phyloP scores from a whole-genome alignment of 2,888 invertebrate species.

The Xylophagus ater region DNA sequence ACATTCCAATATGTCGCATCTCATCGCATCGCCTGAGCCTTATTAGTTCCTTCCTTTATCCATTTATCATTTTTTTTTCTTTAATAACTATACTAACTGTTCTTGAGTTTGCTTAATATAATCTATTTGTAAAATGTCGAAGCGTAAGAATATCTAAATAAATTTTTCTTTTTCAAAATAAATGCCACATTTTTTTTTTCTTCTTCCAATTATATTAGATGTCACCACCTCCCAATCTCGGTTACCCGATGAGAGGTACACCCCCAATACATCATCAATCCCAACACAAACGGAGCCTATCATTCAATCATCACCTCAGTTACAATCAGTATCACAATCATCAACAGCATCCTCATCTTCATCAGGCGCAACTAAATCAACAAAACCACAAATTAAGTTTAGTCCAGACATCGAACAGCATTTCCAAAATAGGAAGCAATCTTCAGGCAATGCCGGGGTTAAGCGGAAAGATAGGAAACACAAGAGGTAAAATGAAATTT shows the following conservation, averaged over 20 bases:
- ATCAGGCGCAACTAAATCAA: slow-evolving; percentile 51
- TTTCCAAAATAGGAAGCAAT: slow-evolving; percentile 43
- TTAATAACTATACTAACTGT: no score
- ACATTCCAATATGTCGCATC: slow-evolving; percentile 12
- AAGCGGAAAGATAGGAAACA: slow-evolving; percentile 45
- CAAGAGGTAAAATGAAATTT: slow-evolving; percentile 41
- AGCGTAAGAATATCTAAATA: no score
- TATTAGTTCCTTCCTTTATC: slow-evolving; percentile 13
- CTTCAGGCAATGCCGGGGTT: slow-evolving; percentile 38
- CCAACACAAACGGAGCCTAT: slow-evolving; percentile 57
- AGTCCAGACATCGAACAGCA: slow-evolving; percentile 44
- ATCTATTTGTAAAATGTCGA: no score
- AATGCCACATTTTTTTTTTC: slow-evolving; percentile 9
- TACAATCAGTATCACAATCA: slow-evolving; percentile 49
- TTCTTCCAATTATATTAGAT: slow-evolving; percentile 40
- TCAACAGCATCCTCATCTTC: slow-evolving; percentile 46
- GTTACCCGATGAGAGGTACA: slow-evolving; percentile 42
- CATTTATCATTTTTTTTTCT: slow-evolving; percentile 9
- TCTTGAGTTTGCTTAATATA: background rate
- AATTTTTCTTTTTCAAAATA: background rate
- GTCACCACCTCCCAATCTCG: slow-evolving; percentile 45
- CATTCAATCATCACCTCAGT: slow-evolving; percentile 59
- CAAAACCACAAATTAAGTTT: slow-evolving; percentile 39
- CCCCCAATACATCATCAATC: slow-evolving; percentile 43
- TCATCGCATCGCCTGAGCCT: slow-evolving; percentile 28